Base-by-base conservation (phyloP, 2,113 vertebrate genomes). In the Xiphophorus hellerii region DNA sequence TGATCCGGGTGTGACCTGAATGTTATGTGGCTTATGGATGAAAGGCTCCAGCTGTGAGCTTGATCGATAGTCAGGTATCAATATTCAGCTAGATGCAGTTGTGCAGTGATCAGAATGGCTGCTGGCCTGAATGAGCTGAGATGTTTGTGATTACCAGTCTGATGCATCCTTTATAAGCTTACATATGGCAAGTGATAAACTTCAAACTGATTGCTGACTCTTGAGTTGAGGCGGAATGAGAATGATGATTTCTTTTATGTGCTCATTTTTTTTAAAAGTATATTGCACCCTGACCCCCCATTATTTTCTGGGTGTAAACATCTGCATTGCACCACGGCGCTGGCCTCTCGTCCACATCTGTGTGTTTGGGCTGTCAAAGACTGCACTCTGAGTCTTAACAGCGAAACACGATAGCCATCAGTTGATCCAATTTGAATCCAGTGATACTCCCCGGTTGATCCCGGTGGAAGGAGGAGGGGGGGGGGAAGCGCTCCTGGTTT, bases 341-440 rank as follows among this genome's bases (percentile, higher is more conserved):
- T 84, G 78, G 51, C 51, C 51, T 9, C 69, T 75, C 63, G 73
- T 85, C 80, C 84, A 92, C 78, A 85, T 83, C 86, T 90, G 85
- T 84, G 81, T 84, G 91, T 62, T 82, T 78, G 66, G 77, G 71
- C 84, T 84, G 81, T 89, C 73, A 74, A 58, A 58, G 51, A 58
- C 72, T 74, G 75, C 77, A 70, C 77, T 66, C 83, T 37, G 82
- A 88, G 83, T 90, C 84, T 87, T 84, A 91, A 90, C 82, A 85
- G 84, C 37, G 86, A 88, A 92, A 92, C 54, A 62, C 69, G 84
- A 91, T 92, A 90, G 88, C 82, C 82, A 89, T 91, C 88, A 90
- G 89, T 91, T 91, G 88, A 93, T 92, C 90, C 88, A 86, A 84
- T 91, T 81, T 28, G 86, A 90, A 87, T 90, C 89, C 90, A 91